Evolutionary conservation across 2,888 invertebrate species (phyloP).

Genomic region (Cheilosia impressa): DNA sequence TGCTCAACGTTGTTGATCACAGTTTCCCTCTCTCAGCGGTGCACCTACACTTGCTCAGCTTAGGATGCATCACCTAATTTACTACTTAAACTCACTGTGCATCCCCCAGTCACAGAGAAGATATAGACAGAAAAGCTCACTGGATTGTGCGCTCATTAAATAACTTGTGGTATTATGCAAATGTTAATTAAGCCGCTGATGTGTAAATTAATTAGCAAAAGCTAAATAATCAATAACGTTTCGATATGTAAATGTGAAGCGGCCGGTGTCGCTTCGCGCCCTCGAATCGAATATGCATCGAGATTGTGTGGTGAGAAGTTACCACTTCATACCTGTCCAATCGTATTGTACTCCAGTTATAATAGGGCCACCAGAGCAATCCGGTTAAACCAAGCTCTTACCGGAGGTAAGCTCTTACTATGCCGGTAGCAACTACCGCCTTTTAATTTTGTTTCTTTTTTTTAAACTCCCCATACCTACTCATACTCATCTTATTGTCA

Average conservation of each 20-base stretch:
- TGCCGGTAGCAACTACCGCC: slow-evolving; percentile 21
- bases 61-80: not conserved
- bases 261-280: slow-evolving; percentile 22
- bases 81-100: not conserved
- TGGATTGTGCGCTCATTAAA: slow-evolving; percentile 29
- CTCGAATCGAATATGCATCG: slow-evolving; percentile 34
- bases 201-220: slow-evolving; percentile 73
- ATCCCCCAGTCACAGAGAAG: not conserved
- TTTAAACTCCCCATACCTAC: slow-evolving; percentile 1
- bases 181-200: slow-evolving; percentile 63
- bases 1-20: no score
- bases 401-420: not conserved
- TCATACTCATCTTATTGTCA: slow-evolving; percentile 8
- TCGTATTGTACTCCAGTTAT: slow-evolving; percentile 25
- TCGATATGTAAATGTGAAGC: slow-evolving; percentile 50
- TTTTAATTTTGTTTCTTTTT: slow-evolving; percentile 11
- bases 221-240: slow-evolving; percentile 72
- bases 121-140: slow-evolving; percentile 8
- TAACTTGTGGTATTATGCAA: slow-evolving; percentile 51
- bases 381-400: slow-evolving; percentile 45
- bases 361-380: slow-evolving; percentile 38
- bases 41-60: not conserved
- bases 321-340: slow-evolving; percentile 65
- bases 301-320: slow-evolving; percentile 6
- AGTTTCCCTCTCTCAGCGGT: not conserved